Conservation (phyloP, 2,797 vertebrate genomes). For the Vireo griseus region DNA sequence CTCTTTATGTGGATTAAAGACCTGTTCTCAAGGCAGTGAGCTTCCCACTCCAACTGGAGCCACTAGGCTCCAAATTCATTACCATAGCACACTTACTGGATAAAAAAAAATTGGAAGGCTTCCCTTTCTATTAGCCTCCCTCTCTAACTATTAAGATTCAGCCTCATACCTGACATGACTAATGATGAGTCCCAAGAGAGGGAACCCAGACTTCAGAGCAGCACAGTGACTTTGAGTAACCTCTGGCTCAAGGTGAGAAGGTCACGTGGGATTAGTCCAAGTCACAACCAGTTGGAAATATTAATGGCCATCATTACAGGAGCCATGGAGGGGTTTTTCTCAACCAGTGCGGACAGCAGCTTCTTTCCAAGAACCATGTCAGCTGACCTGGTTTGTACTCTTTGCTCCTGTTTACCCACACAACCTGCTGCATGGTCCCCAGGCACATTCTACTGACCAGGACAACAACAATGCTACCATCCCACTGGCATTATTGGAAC, state of each 20-base stretch:
- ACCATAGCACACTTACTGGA: background rate
- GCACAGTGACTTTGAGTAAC: background rate
- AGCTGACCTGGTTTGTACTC: background rate
- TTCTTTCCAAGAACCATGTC: background rate
- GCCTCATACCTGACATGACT: slow-evolving; percentile 18
- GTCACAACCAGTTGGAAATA: background rate
- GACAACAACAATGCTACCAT: background rate
- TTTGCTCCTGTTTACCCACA: background rate
- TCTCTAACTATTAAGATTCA: slow-evolving; percentile 31
- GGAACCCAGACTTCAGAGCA: slow-evolving; percentile 4
- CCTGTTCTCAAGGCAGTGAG: background rate
- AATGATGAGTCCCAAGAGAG: slow-evolving; percentile 8
- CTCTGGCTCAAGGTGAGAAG: slow-evolving; percentile 23
- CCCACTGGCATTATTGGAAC: background rate
- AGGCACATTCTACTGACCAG: background rate
- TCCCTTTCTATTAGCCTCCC: slow-evolving; percentile 22
- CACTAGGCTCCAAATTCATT: slow-evolving; percentile 30
- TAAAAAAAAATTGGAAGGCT: background rate
- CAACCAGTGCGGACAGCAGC: background rate
- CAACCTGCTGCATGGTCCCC: background rate
- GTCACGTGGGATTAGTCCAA: background rate
- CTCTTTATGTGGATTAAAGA: slow-evolving; percentile 47
- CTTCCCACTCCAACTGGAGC: slow-evolving; percentile 7
- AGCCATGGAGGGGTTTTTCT: background rate
- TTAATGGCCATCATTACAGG: background rate